Evolutionary conservation across 2,113 vertebrate genomes (phyloP).

Genomic region (Oreotrochilus melanogaster): DNA sequence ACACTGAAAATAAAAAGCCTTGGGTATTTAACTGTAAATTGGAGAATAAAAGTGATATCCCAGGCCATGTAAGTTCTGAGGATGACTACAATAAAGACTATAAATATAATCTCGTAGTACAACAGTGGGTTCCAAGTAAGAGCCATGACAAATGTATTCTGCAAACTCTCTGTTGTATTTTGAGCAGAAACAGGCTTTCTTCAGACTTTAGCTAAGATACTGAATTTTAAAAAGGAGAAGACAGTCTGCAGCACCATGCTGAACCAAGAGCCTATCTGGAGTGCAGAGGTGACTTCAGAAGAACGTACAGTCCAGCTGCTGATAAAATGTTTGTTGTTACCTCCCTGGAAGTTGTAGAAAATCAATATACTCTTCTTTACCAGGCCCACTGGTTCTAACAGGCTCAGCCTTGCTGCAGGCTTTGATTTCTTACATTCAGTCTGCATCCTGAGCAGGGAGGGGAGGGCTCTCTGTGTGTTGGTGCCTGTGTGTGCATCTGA

Average conservation of each 20-base stretch:
- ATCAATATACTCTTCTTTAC: slow-evolving; percentile 44
- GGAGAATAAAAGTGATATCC: background rate
- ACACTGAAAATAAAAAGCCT: background rate
- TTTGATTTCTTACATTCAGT: background rate
- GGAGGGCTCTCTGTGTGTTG: background rate
- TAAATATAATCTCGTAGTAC: background rate
- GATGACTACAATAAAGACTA: background rate
- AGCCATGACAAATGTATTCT: background rate
- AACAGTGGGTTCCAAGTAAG: background rate
- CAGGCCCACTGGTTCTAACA: background rate
- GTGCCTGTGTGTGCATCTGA: background rate
- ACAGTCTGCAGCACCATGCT: background rate
- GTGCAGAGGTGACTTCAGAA: background rate
- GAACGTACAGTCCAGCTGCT: background rate
- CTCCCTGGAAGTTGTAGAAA: slow-evolving; percentile 40
- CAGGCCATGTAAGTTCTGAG: background rate
- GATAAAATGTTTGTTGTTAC: slow-evolving; percentile 47
- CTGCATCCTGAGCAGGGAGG: background rate
- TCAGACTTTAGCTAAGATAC: background rate
- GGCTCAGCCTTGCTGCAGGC: background rate
- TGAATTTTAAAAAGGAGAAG: background rate
- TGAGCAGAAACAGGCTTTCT: background rate
- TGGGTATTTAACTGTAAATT: background rate
- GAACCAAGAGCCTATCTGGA: background rate
- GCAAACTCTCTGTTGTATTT: background rate